These are phyloP conservation scores for Lapara coniferarum DNA, from an alignment of 2,888 invertebrate genomes.

Conservation along the genomic window DNA sequence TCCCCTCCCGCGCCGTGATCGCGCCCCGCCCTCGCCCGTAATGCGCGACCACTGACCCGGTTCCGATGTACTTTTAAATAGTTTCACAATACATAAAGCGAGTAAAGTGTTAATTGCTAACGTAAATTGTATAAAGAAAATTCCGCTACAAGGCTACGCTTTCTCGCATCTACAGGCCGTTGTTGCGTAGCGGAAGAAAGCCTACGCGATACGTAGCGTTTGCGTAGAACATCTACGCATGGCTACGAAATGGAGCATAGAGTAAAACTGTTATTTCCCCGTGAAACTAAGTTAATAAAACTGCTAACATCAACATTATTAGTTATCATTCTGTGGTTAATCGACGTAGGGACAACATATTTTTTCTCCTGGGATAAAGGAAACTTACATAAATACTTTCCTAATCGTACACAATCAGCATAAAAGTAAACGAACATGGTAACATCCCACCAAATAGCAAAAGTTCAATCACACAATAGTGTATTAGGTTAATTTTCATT, in stretches of 20 bases:
- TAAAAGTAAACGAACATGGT: neutral
- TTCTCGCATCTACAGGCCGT: no score
- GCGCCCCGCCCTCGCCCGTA: slow-evolving; percentile 3
- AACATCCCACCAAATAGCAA: neutral
- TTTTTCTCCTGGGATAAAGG: neutral
- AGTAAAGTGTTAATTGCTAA: no score
- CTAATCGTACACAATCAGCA: neutral
- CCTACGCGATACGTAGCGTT: neutral
- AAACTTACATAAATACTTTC: neutral
- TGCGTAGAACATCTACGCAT: slow-evolving; percentile 2
- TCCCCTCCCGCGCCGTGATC: neutral
- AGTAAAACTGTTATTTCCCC: no score
- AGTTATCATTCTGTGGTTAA: neutral
- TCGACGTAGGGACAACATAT: neutral
- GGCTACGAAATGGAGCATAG: neutral
- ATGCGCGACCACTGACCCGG: slow-evolving; percentile 25
- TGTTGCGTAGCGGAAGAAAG: no score
- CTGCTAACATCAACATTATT: no score
- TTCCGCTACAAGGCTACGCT: neutral
- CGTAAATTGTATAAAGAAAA: neutral
- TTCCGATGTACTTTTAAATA: slow-evolving; percentile 23
- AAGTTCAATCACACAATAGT: neutral
- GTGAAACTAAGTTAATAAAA: no score
- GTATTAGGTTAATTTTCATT: neutral
- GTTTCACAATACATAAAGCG: slow-evolving; percentile 1